These are phyloP conservation scores for Ceratosolen fusciceps DNA, from an alignment of 1,140 invertebrate genomes.

Conservation along the genomic window DNA sequence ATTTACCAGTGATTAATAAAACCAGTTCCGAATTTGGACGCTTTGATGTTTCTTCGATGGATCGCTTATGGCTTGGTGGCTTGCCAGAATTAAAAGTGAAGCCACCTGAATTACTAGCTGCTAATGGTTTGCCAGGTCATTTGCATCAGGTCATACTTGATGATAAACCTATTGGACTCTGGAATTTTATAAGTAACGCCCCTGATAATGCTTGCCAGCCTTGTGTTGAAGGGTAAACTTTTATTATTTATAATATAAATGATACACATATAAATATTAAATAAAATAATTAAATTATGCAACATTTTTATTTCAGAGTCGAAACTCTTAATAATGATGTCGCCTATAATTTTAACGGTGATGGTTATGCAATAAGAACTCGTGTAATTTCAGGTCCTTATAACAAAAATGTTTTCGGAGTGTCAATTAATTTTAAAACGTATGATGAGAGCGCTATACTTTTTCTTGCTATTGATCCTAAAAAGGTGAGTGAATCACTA, in stretches of 20 bases:
- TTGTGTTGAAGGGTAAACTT: constrained; percentile 80
- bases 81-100: constrained; percentile 70
- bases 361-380: constrained; percentile 82
- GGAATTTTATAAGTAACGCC: constrained; percentile 83
- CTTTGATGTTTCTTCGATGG: constrained; percentile 71
- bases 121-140: constrained; percentile 79
- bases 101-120: constrained; percentile 67
- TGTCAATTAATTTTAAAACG: constrained; percentile 87
- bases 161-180: constrained; percentile 85
- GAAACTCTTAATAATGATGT: constrained; percentile 71
- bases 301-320: constrained; percentile 68
- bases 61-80: constrained; percentile 75
- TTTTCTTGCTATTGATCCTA: constrained; percentile 84
- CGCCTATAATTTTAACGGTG: constrained; percentile 80
- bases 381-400: constrained; percentile 76
- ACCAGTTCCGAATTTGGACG: constrained; percentile 71
- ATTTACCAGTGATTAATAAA: constrained; percentile 63
- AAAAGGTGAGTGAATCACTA: constrained; percentile 70
- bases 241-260: neutral
- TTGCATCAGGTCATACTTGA: constrained; percentile 85
- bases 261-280: neutral
- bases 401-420: constrained; percentile 80
- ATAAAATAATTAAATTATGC: neutral
- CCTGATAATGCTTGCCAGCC: constrained; percentile 80
- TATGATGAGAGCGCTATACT: constrained; percentile 90